Conservation (phyloP, 2,888 invertebrate genomes). For the Therioaphis trifolii region DNA sequence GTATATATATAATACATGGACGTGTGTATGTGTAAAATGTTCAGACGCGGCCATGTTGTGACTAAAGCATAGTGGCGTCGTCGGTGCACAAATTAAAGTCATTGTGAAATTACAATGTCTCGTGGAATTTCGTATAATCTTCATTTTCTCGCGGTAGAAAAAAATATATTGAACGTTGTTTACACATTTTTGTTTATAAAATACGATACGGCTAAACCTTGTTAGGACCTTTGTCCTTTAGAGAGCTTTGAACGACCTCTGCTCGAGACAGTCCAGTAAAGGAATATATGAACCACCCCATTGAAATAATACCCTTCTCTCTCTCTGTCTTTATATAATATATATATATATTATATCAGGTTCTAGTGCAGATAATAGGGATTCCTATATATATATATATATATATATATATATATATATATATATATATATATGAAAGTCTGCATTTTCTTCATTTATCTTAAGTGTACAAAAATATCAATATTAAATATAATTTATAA, state of each 20-base stretch:
- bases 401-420: too few relatives aligned
- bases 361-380: slow-evolving; percentile 18
- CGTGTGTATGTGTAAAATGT: too few relatives aligned
- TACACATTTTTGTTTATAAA: slow-evolving; percentile 35
- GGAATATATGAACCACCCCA: slow-evolving; percentile 39
- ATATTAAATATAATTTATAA: not conserved
- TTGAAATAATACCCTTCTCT: slow-evolving; percentile 34
- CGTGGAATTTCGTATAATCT: not conserved
- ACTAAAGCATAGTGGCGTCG: too few relatives aligned
- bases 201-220: slow-evolving; percentile 41
- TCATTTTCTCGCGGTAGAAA: not conserved
- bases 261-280: slow-evolving; percentile 40
- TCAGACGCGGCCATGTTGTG: too few relatives aligned
- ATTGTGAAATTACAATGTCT: not conserved
- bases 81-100: too few relatives aligned
- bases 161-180: slow-evolving; percentile 18
- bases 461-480: slow-evolving; percentile 1
- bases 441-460: slow-evolving; percentile 15
- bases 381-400: slow-evolving; percentile 9
- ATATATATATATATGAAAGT: slow-evolving; percentile 11
- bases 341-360: slow-evolving; percentile 27
- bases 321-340: not conserved
- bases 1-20: too few relatives aligned
- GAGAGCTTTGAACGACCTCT: slow-evolving; percentile 41
- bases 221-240: slow-evolving; percentile 38